phyloP scores from a whole-genome alignment of 2,888 invertebrate species.

The Leistus spinibarbis region DNA sequence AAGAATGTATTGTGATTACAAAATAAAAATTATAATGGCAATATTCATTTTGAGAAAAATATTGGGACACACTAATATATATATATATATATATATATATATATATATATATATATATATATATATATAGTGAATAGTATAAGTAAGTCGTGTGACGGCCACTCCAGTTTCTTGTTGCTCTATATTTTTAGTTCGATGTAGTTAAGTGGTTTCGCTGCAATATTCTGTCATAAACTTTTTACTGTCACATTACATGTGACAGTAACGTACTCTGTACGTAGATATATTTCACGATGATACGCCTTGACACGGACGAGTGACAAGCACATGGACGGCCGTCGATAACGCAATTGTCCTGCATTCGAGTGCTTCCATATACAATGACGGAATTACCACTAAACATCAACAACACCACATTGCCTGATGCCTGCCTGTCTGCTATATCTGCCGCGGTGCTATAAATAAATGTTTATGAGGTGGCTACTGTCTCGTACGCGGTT shows the following conservation, averaged over 20 bases:
- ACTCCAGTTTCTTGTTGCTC: neutral
- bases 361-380: neutral
- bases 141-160: too few species aligned
- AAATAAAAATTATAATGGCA: too few species aligned
- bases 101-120: too few species aligned
- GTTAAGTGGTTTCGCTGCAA: neutral
- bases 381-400: neutral
- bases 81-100: too few species aligned
- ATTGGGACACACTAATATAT: too few species aligned
- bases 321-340: neutral
- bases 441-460: too few species aligned
- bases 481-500: too few species aligned
- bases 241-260: neutral
- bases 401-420: neutral
- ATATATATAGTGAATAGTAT: too few species aligned
- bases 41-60: too few species aligned
- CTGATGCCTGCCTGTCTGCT: too few species aligned
- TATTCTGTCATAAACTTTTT: neutral
- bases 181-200: neutral
- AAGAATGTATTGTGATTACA: too few species aligned
- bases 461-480: too few species aligned
- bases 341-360: neutral
- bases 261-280: neutral
- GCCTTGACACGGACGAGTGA: neutral
- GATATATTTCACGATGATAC: neutral